These are phyloP conservation scores for Brachyrhaphis roseni DNA, from an alignment of 2,797 vertebrate genomes.

Conservation along the genomic window DNA sequence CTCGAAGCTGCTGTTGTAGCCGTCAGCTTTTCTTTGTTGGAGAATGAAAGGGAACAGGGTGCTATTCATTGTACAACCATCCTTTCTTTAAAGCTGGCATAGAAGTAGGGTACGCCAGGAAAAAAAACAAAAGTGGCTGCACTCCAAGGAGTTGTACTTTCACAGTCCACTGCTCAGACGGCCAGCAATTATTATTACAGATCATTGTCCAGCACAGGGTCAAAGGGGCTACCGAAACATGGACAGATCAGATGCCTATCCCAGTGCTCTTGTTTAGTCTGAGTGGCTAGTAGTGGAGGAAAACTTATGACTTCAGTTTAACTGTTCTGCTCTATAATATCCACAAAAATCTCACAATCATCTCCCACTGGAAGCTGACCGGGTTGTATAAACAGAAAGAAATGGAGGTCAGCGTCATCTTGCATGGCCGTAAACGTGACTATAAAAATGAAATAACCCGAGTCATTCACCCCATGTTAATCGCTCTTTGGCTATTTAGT, in stretches of 20 bases:
- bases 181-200: conserved; percentile 76
- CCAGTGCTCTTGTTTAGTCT: conserved; percentile 30
- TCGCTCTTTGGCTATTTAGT: conserved; percentile 63
- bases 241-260: conserved; percentile 51
- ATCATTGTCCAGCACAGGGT: conserved; percentile 65
- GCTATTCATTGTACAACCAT: conserved; percentile 34
- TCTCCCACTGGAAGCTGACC: conserved; percentile 29
- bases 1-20: conserved; percentile 24
- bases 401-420: conserved; percentile 44
- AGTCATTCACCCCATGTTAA: conserved; percentile 59
- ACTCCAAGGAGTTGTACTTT: conserved; percentile 74
- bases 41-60: conserved; percentile 30
- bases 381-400: conserved; percentile 48
- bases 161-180: conserved; percentile 75
- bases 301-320: conserved; percentile 45
- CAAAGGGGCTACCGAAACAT: conserved; percentile 56
- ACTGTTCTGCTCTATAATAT: conserved; percentile 27
- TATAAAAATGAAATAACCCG: conserved; percentile 63
- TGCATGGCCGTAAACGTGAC: conserved; percentile 49
- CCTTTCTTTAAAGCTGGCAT: conserved; percentile 54
- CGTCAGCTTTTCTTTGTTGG: conserved; percentile 27
- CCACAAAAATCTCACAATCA: conserved; percentile 8
- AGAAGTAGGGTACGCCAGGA: conserved; percentile 40
- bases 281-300: conserved; percentile 35
- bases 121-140: conserved; percentile 47